phyloP scores from a whole-genome alignment of 1,140 invertebrate genomes.

The Euschistus heros region DNA sequence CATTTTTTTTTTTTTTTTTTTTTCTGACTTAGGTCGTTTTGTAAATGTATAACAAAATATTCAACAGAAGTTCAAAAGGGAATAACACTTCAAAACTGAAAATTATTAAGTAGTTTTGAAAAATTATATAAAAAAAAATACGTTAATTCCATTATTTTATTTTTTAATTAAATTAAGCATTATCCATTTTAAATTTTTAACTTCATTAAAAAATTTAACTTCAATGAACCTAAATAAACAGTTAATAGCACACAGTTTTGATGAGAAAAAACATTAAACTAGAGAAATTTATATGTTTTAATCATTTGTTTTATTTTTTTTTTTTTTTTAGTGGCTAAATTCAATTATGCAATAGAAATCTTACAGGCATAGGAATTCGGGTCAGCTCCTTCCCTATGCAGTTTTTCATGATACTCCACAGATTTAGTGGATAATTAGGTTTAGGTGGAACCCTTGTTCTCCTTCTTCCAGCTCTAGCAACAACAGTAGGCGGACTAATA shows the following conservation, averaged over 20 bases:
- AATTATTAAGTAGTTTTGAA: too few species aligned
- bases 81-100: too few species aligned
- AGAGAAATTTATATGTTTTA: too few species aligned
- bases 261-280: background rate
- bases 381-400: conserved; percentile 98
- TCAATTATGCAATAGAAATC: conserved; percentile 25
- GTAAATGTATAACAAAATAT: too few species aligned
- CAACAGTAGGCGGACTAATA: background rate
- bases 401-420: conserved; percentile 99
- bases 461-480: conserved; percentile 37
- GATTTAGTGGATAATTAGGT: conserved; percentile 88
- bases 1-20: too few species aligned
- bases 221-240: background rate
- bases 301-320: background rate
- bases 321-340: background rate
- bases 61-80: too few species aligned
- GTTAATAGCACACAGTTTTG: background rate
- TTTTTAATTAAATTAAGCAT: background rate
- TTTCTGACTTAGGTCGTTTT: too few species aligned
- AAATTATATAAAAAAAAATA: too few species aligned
- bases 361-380: conserved; percentile 96
- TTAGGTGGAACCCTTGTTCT: conserved; percentile 79
- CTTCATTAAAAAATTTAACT: background rate
- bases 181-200: background rate
- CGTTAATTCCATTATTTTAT: background rate